Evolutionary conservation across 2,888 invertebrate genomes (phyloP).

Genomic region (Erynnis tages): DNA sequence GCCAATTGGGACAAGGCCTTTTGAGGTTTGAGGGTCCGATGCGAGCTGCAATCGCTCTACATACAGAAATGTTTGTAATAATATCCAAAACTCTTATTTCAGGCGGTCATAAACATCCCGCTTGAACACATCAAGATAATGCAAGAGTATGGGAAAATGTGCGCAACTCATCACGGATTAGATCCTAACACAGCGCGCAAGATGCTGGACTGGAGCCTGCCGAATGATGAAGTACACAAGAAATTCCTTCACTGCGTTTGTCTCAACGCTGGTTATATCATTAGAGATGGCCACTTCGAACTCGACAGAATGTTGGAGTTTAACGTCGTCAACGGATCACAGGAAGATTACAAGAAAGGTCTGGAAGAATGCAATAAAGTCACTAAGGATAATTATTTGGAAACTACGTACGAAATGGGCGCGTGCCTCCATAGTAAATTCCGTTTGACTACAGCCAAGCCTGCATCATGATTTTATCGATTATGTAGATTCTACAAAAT

Average conservation of each 20-base stretch:
- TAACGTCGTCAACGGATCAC: not conserved
- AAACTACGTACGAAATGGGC: conserved; percentile 1
- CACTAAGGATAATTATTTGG: not conserved
- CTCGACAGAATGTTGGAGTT: conserved; percentile 16
- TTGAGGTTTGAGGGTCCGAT: too few relatives aligned
- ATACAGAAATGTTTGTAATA: too few relatives aligned
- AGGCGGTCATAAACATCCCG: not conserved
- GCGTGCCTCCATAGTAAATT: not conserved
- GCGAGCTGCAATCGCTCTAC: too few relatives aligned
- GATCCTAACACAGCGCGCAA: not conserved
- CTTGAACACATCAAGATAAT: not conserved
- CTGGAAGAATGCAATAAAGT: conserved; percentile 14
- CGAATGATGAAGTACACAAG: conserved; percentile 13
- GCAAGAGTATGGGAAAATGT: not conserved
- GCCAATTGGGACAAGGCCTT: too few relatives aligned
- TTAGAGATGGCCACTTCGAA: conserved; percentile 13
- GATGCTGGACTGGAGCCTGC: conserved; percentile 13
- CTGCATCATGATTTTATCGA: not conserved
- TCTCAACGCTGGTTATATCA: conserved; percentile 15
- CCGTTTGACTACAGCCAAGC: not conserved
- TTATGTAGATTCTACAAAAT: too few relatives aligned
- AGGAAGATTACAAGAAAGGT: not conserved
- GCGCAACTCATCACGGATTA: not conserved
- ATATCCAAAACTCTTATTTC: not conserved
- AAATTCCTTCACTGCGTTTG: conserved; percentile 23